Evolutionary conservation across 2,888 invertebrate species (phyloP).

Genomic region (Theodoxus fluviatilis): DNA sequence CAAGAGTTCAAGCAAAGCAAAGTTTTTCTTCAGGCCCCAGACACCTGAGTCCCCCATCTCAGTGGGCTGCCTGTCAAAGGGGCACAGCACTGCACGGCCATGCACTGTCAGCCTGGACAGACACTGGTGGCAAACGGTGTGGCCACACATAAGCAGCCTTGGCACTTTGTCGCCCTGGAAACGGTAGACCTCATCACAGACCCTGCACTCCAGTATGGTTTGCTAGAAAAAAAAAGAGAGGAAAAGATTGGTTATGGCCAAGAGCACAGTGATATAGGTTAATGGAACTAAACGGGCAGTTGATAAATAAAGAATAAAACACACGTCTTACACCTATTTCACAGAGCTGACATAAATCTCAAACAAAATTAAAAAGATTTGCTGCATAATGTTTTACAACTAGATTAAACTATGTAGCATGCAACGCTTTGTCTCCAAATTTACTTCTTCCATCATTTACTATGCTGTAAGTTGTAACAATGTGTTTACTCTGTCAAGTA

Average conservation of each 20-base stretch:
- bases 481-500: no score
- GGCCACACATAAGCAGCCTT: slow-evolving; percentile 64
- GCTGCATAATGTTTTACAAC: background rate
- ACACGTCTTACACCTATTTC: background rate
- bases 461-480: no score
- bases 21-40: slow-evolving; percentile 69
- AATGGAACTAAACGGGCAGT: background rate
- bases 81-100: slow-evolving; percentile 68
- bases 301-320: background rate
- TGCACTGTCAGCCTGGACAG: slow-evolving; percentile 67
- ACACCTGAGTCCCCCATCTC: slow-evolving; percentile 63
- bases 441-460: no score
- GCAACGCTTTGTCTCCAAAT: no score
- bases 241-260: no score
- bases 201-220: slow-evolving; percentile 68
- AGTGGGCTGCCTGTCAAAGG: slow-evolving; percentile 71
- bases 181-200: slow-evolving; percentile 70
- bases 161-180: slow-evolving; percentile 71
- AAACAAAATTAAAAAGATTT: background rate
- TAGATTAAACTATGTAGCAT: no score
- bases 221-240: slow-evolving; percentile 31
- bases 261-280: no score
- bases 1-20: slow-evolving; percentile 70
- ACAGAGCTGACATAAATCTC: background rate
- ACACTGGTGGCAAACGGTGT: slow-evolving; percentile 72